Conservation (phyloP, 2,888 invertebrate genomes). For the Drosophila borborema region DNA sequence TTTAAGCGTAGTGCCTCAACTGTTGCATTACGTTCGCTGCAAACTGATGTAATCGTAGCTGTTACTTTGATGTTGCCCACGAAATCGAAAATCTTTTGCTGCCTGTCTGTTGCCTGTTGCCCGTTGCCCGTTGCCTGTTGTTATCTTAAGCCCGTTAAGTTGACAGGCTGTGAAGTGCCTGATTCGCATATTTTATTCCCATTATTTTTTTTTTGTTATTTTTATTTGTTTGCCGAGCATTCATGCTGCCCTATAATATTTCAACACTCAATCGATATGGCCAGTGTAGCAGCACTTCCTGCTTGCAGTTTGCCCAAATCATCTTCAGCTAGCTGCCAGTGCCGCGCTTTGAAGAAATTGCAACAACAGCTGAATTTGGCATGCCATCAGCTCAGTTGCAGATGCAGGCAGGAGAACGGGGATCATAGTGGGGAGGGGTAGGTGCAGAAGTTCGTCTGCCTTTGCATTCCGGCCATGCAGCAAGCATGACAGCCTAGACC, state of each 20-base stretch:
- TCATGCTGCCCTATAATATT: constrained; percentile 62
- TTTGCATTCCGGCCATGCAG: constrained; percentile 74
- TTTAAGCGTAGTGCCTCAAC: constrained; percentile 26
- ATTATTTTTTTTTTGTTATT: neutral
- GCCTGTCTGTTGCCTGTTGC: neutral
- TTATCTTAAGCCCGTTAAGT: constrained; percentile 60
- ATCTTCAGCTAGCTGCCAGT: constrained; percentile 41
- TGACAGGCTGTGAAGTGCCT: constrained; percentile 53
- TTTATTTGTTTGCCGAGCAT: neutral
- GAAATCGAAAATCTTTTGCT: constrained; percentile 46
- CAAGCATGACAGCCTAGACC: constrained; percentile 81
- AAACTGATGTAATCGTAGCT: constrained; percentile 69
- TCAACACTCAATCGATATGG: constrained; percentile 71
- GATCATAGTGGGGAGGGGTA: neutral
- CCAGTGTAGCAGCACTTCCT: constrained; percentile 62
- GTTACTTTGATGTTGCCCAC: constrained; percentile 61
- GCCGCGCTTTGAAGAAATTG: constrained; percentile 51
- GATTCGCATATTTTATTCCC: constrained; percentile 40
- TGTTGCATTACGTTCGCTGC: constrained; percentile 49
- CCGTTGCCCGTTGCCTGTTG: constrained; percentile 48
- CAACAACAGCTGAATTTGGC: constrained; percentile 58
- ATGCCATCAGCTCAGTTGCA: constrained; percentile 37
- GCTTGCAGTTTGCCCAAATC: constrained; percentile 52
- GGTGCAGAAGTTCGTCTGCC: constrained; percentile 49
- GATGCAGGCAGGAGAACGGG: neutral